A percentile compares a stretch with the other conserved stretches of the same genome.
These are phyloP conservation scores for Ctenopoma multispine DNA, from an alignment of 2,797 vertebrate genomes.

Conservation along the genomic window DNA sequence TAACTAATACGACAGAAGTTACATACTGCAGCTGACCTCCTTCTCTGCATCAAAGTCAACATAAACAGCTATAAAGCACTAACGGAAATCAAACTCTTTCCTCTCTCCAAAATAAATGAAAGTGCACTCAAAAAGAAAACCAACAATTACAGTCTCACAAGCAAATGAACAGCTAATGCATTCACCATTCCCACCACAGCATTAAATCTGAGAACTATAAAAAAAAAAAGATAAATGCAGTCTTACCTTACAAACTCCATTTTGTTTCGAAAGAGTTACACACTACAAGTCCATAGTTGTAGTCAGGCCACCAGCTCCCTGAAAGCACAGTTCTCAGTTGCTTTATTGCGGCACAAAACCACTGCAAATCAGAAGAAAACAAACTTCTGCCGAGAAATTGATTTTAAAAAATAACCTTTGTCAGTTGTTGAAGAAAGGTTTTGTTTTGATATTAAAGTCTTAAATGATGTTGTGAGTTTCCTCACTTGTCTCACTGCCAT, in stretches of 20 bases:
- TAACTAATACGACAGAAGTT: too few relatives aligned
- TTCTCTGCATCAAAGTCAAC: not conserved
- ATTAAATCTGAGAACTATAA: too few relatives aligned
- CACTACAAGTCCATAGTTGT: not conserved
- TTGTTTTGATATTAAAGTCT: too few relatives aligned
- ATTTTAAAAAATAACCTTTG: too few relatives aligned
- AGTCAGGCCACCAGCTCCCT: slow-evolving; percentile 6
- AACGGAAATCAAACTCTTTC: not conserved
- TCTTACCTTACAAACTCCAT: slow-evolving; percentile 2
- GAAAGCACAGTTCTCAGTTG: not conserved
- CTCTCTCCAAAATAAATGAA: slow-evolving; percentile 7
- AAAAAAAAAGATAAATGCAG: slow-evolving; percentile 2
- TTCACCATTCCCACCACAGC: not conserved
- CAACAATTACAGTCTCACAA: slow-evolving; percentile 8
- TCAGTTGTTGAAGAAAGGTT: too few relatives aligned
- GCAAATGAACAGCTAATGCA: slow-evolving; percentile 28
- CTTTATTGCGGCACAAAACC: not conserved
- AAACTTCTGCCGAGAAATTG: too few relatives aligned
- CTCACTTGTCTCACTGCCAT: too few relatives aligned
- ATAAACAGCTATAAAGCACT: not conserved
- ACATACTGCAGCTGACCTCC: not conserved
- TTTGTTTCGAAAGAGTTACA: not conserved
- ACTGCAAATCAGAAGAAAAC: too few relatives aligned
- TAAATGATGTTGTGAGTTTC: too few relatives aligned
- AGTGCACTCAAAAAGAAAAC: slow-evolving; percentile 8